phyloP scores from a whole-genome alignment of 1,140 invertebrate species.

The Nymphalis io region DNA sequence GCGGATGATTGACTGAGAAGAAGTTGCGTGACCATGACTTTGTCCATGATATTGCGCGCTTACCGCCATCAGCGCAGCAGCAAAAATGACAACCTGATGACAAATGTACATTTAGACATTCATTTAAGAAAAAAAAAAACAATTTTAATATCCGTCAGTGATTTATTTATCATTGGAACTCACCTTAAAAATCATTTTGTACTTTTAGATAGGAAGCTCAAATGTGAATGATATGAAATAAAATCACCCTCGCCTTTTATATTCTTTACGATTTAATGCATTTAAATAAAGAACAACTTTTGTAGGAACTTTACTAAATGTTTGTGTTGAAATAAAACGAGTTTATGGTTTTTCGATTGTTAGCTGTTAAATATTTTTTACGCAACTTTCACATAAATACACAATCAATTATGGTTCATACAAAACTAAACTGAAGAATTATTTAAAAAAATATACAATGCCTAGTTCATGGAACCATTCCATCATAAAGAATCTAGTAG shows the following conservation, averaged over 20 bases:
- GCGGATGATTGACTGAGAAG: constrained; percentile 55
- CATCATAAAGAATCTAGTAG: too few relatives aligned
- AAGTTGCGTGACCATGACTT: constrained; percentile 45
- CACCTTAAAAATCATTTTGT: constrained; percentile 15
- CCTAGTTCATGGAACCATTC: too few relatives aligned
- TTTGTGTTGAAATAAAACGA: too few relatives aligned
- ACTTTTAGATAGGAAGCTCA: not conserved
- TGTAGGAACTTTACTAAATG: not conserved
- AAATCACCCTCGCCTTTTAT: constrained; percentile 4
- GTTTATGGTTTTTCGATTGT: too few relatives aligned
- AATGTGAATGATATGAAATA: not conserved
- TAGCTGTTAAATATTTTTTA: too few relatives aligned
- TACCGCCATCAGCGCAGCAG: constrained; percentile 15
- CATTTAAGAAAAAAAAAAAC: not conserved
- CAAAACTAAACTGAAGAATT: too few relatives aligned
- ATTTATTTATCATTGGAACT: not conserved
- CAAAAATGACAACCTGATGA: constrained; percentile 26
- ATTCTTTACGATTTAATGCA: not conserved
- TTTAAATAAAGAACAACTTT: not conserved
- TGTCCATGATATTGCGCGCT: constrained; percentile 26
- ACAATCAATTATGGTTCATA: not conserved
- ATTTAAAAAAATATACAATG: too few relatives aligned
- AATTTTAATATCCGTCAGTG: not conserved
- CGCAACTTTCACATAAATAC: too few relatives aligned
- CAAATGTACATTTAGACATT: not conserved